These are phyloP conservation scores for Sinopyrophorus schimmeli DNA, from an alignment of 2,888 invertebrate species.

Conservation along the genomic window DNA sequence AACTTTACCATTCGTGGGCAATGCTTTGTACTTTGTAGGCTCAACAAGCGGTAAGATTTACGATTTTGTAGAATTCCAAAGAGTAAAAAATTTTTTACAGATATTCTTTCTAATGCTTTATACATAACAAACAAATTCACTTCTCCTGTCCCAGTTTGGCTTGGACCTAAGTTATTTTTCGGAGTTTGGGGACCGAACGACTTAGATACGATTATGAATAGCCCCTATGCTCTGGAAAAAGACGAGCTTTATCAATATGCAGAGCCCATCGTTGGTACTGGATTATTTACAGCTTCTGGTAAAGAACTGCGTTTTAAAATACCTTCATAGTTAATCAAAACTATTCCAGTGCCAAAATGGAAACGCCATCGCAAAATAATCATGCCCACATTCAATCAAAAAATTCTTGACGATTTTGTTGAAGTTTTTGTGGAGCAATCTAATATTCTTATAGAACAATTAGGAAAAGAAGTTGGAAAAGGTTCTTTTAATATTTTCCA, in stretches of 20 bases:
- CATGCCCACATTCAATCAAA: conserved; percentile 66
- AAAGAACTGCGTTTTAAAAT: too few species aligned
- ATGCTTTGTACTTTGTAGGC: conserved; percentile 37
- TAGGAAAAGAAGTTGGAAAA: conserved; percentile 52
- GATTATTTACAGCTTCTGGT: conserved; percentile 37
- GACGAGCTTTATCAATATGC: conserved; percentile 32
- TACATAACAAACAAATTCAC: not conserved
- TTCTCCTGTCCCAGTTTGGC: conserved; percentile 22
- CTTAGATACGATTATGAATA: conserved; percentile 33
- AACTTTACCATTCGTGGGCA: conserved; percentile 40
- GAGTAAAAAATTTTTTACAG: not conserved
- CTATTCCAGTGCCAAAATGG: conserved; percentile 61
- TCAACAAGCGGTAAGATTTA: conserved; percentile 28
- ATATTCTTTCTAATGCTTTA: conserved; percentile 5
- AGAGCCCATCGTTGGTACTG: conserved; percentile 25
- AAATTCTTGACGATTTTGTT: conserved; percentile 64
- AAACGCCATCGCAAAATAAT: conserved; percentile 61
- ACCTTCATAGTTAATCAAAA: conserved; percentile 1
- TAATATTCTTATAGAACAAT: conserved; percentile 55
- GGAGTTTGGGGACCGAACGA: conserved; percentile 26
- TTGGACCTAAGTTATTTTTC: conserved; percentile 27
- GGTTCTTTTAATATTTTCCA: conserved; percentile 59
- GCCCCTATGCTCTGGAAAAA: conserved; percentile 32
- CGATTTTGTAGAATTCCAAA: not conserved
- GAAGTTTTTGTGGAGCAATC: conserved; percentile 65